A percentile compares a stretch with the other conserved stretches of the same genome.
These are phyloP conservation scores for Cosmopolites sordidus DNA, from an alignment of 2,888 invertebrate genomes.

Conservation along the genomic window DNA sequence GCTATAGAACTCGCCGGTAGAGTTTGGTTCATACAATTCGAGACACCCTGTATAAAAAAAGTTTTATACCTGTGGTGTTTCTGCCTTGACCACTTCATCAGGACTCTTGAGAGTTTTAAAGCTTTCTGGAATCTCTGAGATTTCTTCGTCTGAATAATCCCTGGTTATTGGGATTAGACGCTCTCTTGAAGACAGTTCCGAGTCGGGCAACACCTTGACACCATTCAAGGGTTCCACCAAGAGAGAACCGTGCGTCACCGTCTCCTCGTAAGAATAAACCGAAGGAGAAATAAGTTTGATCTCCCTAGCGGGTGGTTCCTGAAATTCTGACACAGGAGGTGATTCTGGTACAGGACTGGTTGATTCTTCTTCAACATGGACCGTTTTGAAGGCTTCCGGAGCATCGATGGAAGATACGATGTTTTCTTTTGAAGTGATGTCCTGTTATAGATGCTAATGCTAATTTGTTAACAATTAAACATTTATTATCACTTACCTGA, in stretches of 20 bases:
- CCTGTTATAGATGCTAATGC: no score
- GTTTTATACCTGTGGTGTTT: not conserved
- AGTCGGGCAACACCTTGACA: conserved; percentile 37
- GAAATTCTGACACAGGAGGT: conserved; percentile 45
- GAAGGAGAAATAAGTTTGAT: conserved; percentile 36
- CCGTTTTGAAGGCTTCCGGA: conserved; percentile 18
- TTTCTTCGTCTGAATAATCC: conserved; percentile 39
- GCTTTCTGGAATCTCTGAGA: conserved; percentile 42
- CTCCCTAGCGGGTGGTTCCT: not conserved
- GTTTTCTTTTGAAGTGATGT: conserved; percentile 42
- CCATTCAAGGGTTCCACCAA: conserved; percentile 62
- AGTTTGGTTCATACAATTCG: no score
- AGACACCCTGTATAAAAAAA: not conserved
- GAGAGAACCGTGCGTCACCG: conserved; percentile 61
- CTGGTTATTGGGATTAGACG: conserved; percentile 38
- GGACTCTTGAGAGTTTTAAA: conserved; percentile 39
- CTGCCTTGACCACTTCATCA: conserved; percentile 42
- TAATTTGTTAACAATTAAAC: no score
- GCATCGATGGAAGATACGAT: conserved; percentile 17
- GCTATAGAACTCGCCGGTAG: no score
- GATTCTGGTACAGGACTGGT: conserved; percentile 84
- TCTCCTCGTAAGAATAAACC: conserved; percentile 56
- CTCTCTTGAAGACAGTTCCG: conserved; percentile 35
- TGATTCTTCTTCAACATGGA: conserved; percentile 56
- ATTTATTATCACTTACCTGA: conserved; percentile 21